A percentile compares a stretch with the other conserved stretches of the same genome.
Conservation (phyloP, 2,888 invertebrate genomes). For the Parascotia fuliginaria region DNA sequence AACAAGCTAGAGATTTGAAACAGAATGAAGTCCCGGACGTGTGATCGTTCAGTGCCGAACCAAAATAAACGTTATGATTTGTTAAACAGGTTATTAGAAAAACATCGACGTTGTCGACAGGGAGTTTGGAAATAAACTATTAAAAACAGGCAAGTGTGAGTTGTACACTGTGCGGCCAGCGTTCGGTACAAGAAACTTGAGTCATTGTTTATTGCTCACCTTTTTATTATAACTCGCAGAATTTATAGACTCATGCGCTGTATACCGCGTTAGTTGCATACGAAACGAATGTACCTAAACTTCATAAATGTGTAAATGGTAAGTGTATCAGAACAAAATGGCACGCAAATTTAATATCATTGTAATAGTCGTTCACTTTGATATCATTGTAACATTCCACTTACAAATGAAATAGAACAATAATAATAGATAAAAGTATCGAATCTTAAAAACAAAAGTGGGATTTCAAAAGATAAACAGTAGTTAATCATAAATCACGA, state of each 20-base stretch:
- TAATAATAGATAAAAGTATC: slow-evolving; percentile 47
- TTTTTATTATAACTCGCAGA: slow-evolving; percentile 21
- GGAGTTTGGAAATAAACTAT: slow-evolving; percentile 67
- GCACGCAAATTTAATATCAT: slow-evolving; percentile 25
- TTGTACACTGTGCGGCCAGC: slow-evolving; percentile 11
- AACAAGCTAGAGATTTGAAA: slow-evolving; percentile 78
- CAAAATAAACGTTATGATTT: slow-evolving; percentile 83
- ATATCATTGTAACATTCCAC: slow-evolving; percentile 33
- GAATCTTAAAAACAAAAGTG: slow-evolving; percentile 63
- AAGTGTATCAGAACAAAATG: slow-evolving; percentile 36
- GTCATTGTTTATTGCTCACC: slow-evolving; percentile 21
- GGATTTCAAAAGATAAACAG: slow-evolving; percentile 73
- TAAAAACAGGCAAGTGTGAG: slow-evolving; percentile 55
- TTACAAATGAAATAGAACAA: slow-evolving; percentile 47
- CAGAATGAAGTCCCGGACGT: slow-evolving; percentile 80
- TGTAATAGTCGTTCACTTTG: no score
- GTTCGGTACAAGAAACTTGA: slow-evolving; percentile 23
- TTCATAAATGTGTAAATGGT: slow-evolving; percentile 39
- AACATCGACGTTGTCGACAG: slow-evolving; percentile 74
- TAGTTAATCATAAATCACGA: slow-evolving; percentile 74
- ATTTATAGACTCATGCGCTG: slow-evolving; percentile 8
- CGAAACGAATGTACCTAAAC: slow-evolving; percentile 40
- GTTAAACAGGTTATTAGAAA: slow-evolving; percentile 81
- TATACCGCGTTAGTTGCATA: slow-evolving; percentile 23
- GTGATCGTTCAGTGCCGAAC: slow-evolving; percentile 79